phyloP scores from a whole-genome alignment of 2,797 vertebrate genomes.

The Darevskia mixta region DNA sequence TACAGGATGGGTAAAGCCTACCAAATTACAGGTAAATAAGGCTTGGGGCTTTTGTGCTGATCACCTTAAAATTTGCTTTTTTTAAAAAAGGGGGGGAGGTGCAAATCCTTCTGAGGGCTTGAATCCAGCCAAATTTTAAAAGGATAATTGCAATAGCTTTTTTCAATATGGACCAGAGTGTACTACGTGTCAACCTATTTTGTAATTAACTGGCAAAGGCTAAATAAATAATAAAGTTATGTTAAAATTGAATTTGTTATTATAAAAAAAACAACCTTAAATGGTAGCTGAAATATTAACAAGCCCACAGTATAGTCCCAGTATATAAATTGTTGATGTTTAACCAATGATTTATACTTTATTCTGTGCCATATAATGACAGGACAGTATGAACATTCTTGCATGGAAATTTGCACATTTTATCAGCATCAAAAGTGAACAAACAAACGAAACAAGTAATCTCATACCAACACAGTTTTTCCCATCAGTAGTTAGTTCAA shows the following conservation, averaged over 20 bases:
- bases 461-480: constrained; percentile 82
- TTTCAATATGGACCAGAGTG: background rate
- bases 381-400: background rate
- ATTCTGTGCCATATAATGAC: background rate
- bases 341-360: background rate
- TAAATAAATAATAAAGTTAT: background rate
- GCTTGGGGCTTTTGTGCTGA: no score
- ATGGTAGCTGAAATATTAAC: background rate
- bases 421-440: background rate
- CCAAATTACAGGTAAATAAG: no score
- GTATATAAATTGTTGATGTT: background rate
- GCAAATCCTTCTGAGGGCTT: no score
- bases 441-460: background rate
- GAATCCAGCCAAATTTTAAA: no score
- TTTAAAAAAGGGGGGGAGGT: no score
- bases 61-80: no score
- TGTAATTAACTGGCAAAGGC: background rate
- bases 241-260: background rate
- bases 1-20: no score
- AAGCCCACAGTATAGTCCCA: background rate
- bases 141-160: background rate
- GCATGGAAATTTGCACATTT: background rate
- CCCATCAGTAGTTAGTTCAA: constrained; percentile 78
- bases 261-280: background rate
- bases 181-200: background rate